Conservation (phyloP, 2,888 invertebrate genomes). For the Eilema sororculum region DNA sequence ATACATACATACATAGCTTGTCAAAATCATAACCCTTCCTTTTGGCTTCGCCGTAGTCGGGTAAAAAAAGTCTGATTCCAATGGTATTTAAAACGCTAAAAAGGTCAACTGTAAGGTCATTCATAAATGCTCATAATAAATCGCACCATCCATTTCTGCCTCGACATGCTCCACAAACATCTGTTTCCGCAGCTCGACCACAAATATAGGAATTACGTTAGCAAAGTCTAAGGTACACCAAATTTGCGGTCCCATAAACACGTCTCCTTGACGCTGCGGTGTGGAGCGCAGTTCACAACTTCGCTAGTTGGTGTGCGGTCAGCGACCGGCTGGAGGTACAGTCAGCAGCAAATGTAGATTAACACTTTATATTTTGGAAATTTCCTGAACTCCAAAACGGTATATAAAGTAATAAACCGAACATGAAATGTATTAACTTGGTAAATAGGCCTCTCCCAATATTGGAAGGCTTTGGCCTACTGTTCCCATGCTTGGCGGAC, state of each 20-base stretch:
- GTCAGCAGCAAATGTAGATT: not conserved
- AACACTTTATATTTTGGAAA: not conserved
- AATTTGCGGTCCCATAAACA: constrained; percentile 62
- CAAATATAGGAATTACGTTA: constrained; percentile 16
- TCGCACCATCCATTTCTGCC: not conserved
- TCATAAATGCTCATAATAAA: not conserved
- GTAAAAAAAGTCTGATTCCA: no score
- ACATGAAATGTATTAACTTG: no score
- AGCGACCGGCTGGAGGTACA: not conserved
- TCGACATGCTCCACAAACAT: not conserved
- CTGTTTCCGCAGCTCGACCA: not conserved
- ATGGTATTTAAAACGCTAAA: no score
- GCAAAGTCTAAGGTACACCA: constrained; percentile 1
- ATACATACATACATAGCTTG: no score
- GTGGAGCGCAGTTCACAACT: constrained; percentile 48
- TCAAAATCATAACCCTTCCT: no score
- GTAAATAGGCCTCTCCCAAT: no score
- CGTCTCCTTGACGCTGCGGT: constrained; percentile 51
- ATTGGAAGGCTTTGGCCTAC: no score
- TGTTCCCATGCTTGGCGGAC: no score
- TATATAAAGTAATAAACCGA: no score
- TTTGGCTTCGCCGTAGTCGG: no score
- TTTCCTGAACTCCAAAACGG: not conserved
- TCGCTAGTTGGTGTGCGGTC: constrained; percentile 46
- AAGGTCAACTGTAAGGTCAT: not conserved